phyloP scores from a whole-genome alignment of 2,888 invertebrate genomes.

The Bombylius major region DNA sequence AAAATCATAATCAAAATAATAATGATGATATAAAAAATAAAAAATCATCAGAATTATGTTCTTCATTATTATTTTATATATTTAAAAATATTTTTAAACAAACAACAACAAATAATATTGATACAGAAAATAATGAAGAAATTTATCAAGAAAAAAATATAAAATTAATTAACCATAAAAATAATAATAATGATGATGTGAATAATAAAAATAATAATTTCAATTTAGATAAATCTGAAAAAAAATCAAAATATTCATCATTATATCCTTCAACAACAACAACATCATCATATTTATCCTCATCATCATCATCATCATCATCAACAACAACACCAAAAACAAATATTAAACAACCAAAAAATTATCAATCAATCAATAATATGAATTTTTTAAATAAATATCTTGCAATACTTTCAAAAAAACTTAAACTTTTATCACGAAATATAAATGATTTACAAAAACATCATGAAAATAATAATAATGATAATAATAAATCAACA shows the following conservation, averaged over 20 bases:
- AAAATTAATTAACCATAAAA: too few relatives aligned
- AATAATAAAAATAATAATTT: too few relatives aligned
- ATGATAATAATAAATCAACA: too few relatives aligned
- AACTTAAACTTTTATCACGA: conserved; percentile 22
- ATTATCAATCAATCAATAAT: conserved; percentile 8
- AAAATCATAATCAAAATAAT: conserved; percentile 9
- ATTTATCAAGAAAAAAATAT: too few relatives aligned
- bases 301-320: too few relatives aligned
- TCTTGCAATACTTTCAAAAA: conserved; percentile 21
- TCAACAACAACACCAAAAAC: too few relatives aligned
- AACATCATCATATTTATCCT: too few relatives aligned
- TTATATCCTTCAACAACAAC: too few relatives aligned
- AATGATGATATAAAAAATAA: conserved; percentile 12
- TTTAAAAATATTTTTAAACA: neutral
- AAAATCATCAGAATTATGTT: neutral
- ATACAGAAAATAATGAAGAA: neutral
- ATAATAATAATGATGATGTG: too few relatives aligned
- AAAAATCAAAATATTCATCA: too few relatives aligned
- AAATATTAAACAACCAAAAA: neutral
- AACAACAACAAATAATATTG: neutral
- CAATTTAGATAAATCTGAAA: too few relatives aligned
- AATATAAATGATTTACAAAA: conserved; percentile 18
- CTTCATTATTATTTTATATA: conserved; percentile 5
- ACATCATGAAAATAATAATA: neutral
- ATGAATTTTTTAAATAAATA: conserved; percentile 23